Evolutionary conservation across 1,140 invertebrate genomes (phyloP), one percentile per base, ranked within the genome.

Genomic region (Acyrthosiphon pisum): DNA sequence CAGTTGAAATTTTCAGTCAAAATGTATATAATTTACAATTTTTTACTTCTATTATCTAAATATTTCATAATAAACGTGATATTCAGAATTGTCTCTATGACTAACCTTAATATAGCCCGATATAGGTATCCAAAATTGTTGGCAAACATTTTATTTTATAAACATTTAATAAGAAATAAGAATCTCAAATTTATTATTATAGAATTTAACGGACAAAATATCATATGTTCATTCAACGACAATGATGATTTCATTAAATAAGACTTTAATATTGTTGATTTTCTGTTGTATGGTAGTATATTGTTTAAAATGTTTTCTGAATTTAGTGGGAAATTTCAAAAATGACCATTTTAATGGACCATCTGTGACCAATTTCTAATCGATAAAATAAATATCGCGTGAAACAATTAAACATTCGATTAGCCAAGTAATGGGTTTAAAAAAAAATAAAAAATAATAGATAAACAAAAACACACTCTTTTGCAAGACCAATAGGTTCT

Each of bases 331-430:
- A 76, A 14, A 1, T 76, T 76, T n/a, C 0, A 76, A 60, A 60
- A 76, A 76, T 76, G 3, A 68, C 6, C 11, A 6, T 6, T 68
- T n/a, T 18, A n/a, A 68, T 68, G 14, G 60, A n/a, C 56, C n/a
- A n/a, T 76, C n/a, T n/a, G n/a, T 76, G 30, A 76, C n/a, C 30
- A 76, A 76, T 76, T 76, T 76, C 60, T n/a, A 76, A 76, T 76
- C 60, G n/a, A 76, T n/a, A 18, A n/a, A 76, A 76, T n/a, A 18
- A n/a, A 76, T 1, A 76, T n/a, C 14, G 4, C 18, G 6, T 6
- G 60, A 76, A n/a, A n/a, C n/a, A 76, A 76, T 76, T 68, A 14
- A 76, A 35, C 30, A 76, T 76, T 35, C 30, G 18, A 76, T 76
- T 76, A n/a, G 30, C 14, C 30, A 9, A n/a, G 6, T 35, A n/a